Evolutionary conservation across 1,140 invertebrate genomes (phyloP), one percentile per base, ranked within the genome.

Genomic region (Trichomalopsis sarcophagae): DNA sequence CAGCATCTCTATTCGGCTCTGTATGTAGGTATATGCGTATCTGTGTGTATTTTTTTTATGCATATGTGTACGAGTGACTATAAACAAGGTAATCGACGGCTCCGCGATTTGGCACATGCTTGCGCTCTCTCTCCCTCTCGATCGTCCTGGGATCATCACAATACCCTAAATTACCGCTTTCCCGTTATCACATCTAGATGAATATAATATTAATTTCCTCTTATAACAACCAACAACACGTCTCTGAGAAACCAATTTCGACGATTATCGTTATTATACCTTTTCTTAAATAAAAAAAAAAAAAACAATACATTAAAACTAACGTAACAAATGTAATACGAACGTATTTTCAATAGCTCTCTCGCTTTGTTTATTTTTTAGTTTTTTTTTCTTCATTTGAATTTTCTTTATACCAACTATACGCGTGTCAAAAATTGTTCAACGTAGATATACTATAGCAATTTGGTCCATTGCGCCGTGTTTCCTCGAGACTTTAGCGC

Each of bases 91-190:
- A 85, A 86, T 84, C 79, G 86, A 89, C 82, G 84, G 84, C 76
- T 88, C 85, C 82, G 81, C 87, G 86, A 85, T 89, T 90, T 90
- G 89, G 89, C 89, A 90, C 89, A 86, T 88, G 85, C 87, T 89
- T 88, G 86, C 87, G 78, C 74, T 75, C 33, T 73, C 23, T 88
- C 88, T 44, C 74, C 75, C 33, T 73, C 36, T 88, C 88, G 69
- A 62, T 62, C 55, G 55, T n/a, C 55, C 55, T 62, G n/a, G 33
- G 2, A n/a, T 62, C 87, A 86, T 89, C 87, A 88, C 87, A 89
- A 89, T 89, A 89, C 81, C 87, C 87, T 82, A 85, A 78, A 82
- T 82, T 85, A 85, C 62, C 84, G 68, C 80, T 77, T 50, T 85
- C 74, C 84, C 74, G 21, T 82, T 85, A 85, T 85, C 80, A 85